phyloP scores from a whole-genome alignment of 2,888 invertebrate genomes.

The Drosophila borborema region DNA sequence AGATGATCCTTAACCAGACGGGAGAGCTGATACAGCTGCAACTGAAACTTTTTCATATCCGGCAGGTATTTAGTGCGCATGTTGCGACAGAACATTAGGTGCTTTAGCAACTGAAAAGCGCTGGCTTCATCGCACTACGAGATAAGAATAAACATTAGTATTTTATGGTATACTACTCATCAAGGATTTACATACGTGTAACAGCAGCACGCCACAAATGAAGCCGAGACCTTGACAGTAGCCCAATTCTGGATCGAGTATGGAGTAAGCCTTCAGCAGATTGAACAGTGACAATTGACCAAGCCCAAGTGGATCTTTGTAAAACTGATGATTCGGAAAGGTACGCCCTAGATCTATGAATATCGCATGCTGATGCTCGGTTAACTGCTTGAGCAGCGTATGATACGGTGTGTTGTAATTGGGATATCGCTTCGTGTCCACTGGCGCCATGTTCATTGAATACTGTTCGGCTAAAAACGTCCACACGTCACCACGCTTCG shows the following conservation, averaged over 20 bases:
- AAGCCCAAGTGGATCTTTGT: conserved; percentile 94
- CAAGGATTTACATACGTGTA: conserved; percentile 91
- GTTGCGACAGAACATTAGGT: conserved; percentile 96
- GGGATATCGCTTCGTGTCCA: conserved; percentile 89
- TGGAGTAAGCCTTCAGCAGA: conserved; percentile 97
- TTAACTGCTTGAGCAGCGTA: conserved; percentile 92
- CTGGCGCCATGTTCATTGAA: conserved; percentile 89
- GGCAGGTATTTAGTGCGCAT: conserved; percentile 95
- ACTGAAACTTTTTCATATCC: conserved; percentile 96
- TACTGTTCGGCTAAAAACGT: conserved; percentile 94
- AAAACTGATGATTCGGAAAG: conserved; percentile 97
- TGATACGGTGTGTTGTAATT: conserved; percentile 92
- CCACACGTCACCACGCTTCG: conserved; percentile 91
- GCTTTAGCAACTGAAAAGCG: conserved; percentile 94
- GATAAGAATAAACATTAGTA: not conserved
- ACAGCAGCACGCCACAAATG: conserved; percentile 95
- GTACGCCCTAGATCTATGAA: conserved; percentile 95
- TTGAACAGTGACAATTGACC: conserved; percentile 98
- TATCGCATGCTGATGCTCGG: conserved; percentile 98
- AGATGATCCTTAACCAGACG: conserved; percentile 95
- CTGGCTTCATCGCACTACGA: conserved; percentile 96
- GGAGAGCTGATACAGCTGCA: conserved; percentile 96
- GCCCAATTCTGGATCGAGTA: conserved; percentile 96
- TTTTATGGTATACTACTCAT: not conserved
- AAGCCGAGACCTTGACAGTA: conserved; percentile 99